Base-by-base conservation (phyloP, 2,113 vertebrate genomes). In the Ptilonorhynchus violaceus region DNA sequence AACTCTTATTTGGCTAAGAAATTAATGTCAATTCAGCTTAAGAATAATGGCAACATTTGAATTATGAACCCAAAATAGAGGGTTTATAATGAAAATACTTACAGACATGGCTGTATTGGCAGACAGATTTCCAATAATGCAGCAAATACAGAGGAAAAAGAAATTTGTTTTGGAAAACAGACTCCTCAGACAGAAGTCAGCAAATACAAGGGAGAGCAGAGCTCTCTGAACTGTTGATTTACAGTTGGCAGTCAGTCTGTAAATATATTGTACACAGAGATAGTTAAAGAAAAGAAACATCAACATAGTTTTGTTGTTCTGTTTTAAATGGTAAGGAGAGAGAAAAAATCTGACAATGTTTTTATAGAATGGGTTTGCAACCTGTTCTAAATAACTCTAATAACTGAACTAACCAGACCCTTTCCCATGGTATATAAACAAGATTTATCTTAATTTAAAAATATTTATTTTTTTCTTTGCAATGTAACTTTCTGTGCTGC, bases 251-350 rank as follows among this genome's bases (percentile, higher is more conserved):
- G n/a, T 37, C 55, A 63, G 85, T 92, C 64, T 89, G 44, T 78
- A 82, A 83, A 87, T 50, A 86, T 33, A 82, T 19, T 22, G 44
- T 56, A 81, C 31, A 82, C 27, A 53, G 66, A 96, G 44, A 76
- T 24, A 90, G 53, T 81, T 84, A 95, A 96, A 95, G 69, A 89
- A 85, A 92, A 89, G 49, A 88, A 94, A 76, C 44, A 91, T 76
- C 64, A 67, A 52, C 56, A 95, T 80, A 27, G 15, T 80, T 95
- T 96, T 91, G 80, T 70, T 89, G 27, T 91, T 87, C 73, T 96
- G 69, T 85, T 95, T 97, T 85, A 91, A 92, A 82, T 0, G 0
- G 13, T 62, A 90, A 69, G 6, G 5, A 24, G 12, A 94, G 30
- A 73, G 15, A 31, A 58, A 92, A 90, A 85, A 69, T 20, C 46